Base-by-base conservation (phyloP, 2,113 vertebrate genomes). In the Lampris incognitus region DNA sequence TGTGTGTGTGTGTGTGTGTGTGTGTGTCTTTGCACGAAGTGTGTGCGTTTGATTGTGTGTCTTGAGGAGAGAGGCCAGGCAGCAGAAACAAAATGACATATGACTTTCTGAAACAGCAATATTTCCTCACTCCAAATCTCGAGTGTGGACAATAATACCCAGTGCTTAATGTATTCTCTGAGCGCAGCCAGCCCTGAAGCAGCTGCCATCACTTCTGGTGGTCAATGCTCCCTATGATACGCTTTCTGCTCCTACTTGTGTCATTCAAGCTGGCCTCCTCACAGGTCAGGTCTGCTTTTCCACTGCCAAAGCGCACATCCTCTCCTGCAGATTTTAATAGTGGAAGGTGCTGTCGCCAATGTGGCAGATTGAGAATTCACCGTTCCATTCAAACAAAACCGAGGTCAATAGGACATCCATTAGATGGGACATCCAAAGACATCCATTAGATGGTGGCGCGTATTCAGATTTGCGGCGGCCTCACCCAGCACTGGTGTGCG, bases 171-270 rank as follows among this genome's bases (percentile, higher is more conserved):
- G 41, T 54, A 76, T 75, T 79, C 55, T 64, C 61, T 69, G 73
- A 80, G 66, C 24, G 54, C 50, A 82, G 64, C 78, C 72, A 40
- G 74, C 63, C 76, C 66, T 24, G 69, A 56, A 77, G 73, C 56
- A 36, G 6, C 1, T 5, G 74, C 68, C 76, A 58, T 74, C 78
- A 72, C 78, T 84, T 86, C 74, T 74, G 55, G 63, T 49, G 74
- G 79, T 86, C 83, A 84, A 76, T 66, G 66, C 37, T 11, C 9
- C 9, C 6, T 38, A 8, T 49, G 61, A 65, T 70, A 65, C 64
- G 64, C 36, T 46, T 38, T 39, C 68, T n/a, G 54, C 39, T 13
- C 40, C 60, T 6, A n/a, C 64, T 64, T 40, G 7, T 61, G 52
- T 62, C 64, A 71, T 69, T 72, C 38, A 42, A 3, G 13, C 2